phyloP scores from a whole-genome alignment of 2,888 invertebrate species.

The Seira sanloemensis region DNA sequence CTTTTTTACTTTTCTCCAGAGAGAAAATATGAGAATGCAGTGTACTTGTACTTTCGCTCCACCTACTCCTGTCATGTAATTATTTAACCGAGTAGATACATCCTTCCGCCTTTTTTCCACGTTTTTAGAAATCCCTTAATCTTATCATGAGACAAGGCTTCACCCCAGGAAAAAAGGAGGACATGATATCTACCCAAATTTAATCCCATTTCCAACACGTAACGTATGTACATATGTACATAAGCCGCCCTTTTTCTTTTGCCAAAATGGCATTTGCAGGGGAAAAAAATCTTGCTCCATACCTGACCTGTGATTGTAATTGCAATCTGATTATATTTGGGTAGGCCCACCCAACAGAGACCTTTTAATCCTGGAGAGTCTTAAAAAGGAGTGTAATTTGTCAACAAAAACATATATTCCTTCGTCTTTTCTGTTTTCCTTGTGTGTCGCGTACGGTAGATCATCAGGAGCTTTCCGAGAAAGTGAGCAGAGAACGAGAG shows the following conservation, averaged over 20 bases:
- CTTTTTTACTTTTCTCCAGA: slow-evolving; percentile 11
- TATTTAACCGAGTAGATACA: slow-evolving; percentile 11
- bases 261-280: no score
- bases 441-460: background rate
- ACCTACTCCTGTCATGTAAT: slow-evolving; percentile 34
- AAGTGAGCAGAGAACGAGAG: background rate
- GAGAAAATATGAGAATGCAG: no score
- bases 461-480: background rate
- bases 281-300: no score
- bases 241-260: no score
- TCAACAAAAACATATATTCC: slow-evolving; percentile 18
- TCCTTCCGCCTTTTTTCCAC: background rate
- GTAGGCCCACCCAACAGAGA: background rate
- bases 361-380: background rate
- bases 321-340: background rate
- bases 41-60: no score
- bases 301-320: background rate
- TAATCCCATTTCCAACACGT: slow-evolving; percentile 41
- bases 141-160: slow-evolving; percentile 16
- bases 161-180: background rate
- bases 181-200: no score
- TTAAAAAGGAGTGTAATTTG: slow-evolving; percentile 42
- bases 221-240: no score
- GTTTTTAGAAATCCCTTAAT: slow-evolving; percentile 13
- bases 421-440: background rate